Conservation (phyloP, 2,888 invertebrate species). For the Axea sp. region DNA sequence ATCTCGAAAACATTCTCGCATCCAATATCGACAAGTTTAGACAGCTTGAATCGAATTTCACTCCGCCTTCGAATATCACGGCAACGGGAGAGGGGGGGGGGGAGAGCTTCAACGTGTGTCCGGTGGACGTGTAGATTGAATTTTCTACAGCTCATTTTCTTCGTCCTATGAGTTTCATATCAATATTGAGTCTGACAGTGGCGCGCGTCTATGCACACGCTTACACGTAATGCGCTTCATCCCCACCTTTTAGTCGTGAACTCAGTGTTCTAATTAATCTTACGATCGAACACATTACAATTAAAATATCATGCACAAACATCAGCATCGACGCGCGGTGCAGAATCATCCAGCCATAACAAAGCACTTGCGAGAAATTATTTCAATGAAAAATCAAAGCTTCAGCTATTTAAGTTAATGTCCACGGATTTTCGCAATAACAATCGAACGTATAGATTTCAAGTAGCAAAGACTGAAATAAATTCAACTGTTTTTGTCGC, state of each 20-base stretch:
- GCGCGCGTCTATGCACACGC: slow-evolving; percentile 15
- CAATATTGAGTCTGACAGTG: slow-evolving; percentile 53
- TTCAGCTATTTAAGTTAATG: too few relatives aligned
- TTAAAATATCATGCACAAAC: slow-evolving; percentile 58
- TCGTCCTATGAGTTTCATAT: slow-evolving; percentile 57
- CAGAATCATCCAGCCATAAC: slow-evolving; percentile 16
- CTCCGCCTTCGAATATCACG: slow-evolving; percentile 53
- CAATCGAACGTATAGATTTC: too few relatives aligned
- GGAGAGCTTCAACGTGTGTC: slow-evolving; percentile 53
- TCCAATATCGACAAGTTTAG: slow-evolving; percentile 60
- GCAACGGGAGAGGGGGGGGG: too few relatives aligned
- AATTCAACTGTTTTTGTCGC: too few relatives aligned
- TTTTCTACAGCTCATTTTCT: slow-evolving; percentile 62
- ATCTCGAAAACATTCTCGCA: slow-evolving; percentile 57
- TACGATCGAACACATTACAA: slow-evolving; percentile 56
- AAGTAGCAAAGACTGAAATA: too few relatives aligned
- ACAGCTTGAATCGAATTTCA: slow-evolving; percentile 57
- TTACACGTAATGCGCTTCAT: neutral
- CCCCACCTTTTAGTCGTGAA: too few relatives aligned
- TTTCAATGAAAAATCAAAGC: too few relatives aligned
- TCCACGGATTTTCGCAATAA: too few relatives aligned
- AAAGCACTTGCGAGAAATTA: slow-evolving; percentile 38
- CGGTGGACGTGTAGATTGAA: slow-evolving; percentile 59
- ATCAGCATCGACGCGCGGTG: slow-evolving; percentile 49
- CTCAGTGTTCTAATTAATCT: slow-evolving; percentile 57